Base-by-base conservation (phyloP, 2,888 invertebrate species). In the Saturnia japonica region DNA sequence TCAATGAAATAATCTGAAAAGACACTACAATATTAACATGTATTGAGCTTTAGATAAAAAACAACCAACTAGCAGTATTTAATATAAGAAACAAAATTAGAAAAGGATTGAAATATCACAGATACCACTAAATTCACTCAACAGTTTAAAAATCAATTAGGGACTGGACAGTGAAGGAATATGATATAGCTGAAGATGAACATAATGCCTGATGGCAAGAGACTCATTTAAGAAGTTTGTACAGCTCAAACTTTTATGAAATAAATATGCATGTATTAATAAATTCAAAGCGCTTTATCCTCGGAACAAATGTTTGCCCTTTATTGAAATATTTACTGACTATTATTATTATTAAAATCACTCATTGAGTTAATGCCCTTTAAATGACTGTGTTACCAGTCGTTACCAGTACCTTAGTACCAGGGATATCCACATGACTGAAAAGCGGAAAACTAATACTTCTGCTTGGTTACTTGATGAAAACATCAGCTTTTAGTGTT, bases 51-150 rank as follows among this genome's bases (percentile, higher is more conserved):
- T 78, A 74, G 78, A 79, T 76, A 76, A 73, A 82, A 7, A 54
- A 9, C 80, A 72, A 82, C 77, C 78, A 79, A 40, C 19, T 62
- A 34, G 34, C 40, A 40, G 7, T 34, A 2, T 40, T 34, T 34
- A 25, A 8, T 12, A n/a, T 25, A 62, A 34, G 1, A 19, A 62
- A 16, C 14, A 62, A 16, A 88, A 83, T 88, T 90, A 92, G 91
- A 82, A 88, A 79, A 67, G 82, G 84, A 92, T 91, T 91, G 89
- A 84, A 90, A 90, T 94, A 94, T 93, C 93, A 93, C 93, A 93
- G 93, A 88, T 89, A 88, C 88, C 86, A 85, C 88, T 83, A 87
- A 87, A 83, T 82, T 84, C 83, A 82, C 85, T 81, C 79, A 75
- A 75, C 77, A 73, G 67, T 42, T 70, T 64, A 68, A 45, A 47